Base-by-base conservation (phyloP, 2,888 invertebrate genomes). In the Calameuta pallipes region DNA sequence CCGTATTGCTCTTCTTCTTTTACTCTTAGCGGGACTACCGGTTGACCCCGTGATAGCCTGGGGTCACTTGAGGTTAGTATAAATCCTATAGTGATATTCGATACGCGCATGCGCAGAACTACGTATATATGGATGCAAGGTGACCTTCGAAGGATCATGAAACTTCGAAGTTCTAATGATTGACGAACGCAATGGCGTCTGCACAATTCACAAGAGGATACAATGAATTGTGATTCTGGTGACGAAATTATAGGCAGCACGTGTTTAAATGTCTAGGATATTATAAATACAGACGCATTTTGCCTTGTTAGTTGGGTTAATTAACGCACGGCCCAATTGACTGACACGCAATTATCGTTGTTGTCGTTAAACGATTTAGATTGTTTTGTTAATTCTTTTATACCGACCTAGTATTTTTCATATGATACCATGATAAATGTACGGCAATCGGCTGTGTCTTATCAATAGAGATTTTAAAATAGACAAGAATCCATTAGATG, bases 241-340 rank as follows among this genome's bases (percentile, higher is more conserved):
- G 56, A 56, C 56, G 56, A 56, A 56, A 56, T 56, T 56, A 56
- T 56, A 56, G 23, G 9, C 56, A 56, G 23, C 56, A 56, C 56
- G 56, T 56, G 56, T 56, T 56, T 56, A 56, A 56, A 9, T 56
- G 56, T 56, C 9, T 56, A 56, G 9, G 2, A 23, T 56, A 56
- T 56, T 56, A 56, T 56, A 56, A 56, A 56, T 23, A 56, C 56
- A 56, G 23, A 23, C 56, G 56, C 56, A 56, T 23, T 23, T 56
- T 56, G 56, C 41, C 15, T 41, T 41, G 41, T 23, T 41, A 41
- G 41, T 23, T 23, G 56, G 31, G 71, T 71, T 71, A 71, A 71
- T 71, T 71, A 31, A 31, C 71, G 71, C 13, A 33, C 31, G 71
- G 31, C 71, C 71, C 71, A 71, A 71, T 71, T 71, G 56, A 56